A percentile compares a stretch with the other conserved stretches of the same genome.
phyloP scores from a whole-genome alignment of 2,113 vertebrate species.

The Marmota monax region DNA sequence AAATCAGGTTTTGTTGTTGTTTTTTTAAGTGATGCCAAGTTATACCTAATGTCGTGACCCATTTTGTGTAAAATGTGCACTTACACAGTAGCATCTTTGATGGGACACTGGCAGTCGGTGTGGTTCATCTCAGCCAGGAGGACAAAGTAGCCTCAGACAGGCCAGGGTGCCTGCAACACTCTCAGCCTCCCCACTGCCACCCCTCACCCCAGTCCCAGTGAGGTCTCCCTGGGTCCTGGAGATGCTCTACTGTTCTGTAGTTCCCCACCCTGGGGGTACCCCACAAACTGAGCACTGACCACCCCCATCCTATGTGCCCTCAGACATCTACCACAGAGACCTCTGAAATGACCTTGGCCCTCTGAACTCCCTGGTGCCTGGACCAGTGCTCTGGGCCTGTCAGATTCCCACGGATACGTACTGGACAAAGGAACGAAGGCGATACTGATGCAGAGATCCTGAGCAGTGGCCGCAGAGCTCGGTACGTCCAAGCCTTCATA shows the following conservation, averaged over 20 bases:
- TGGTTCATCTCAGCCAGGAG: neutral
- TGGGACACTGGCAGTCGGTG: neutral
- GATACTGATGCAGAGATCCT: neutral
- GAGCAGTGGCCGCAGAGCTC: no score
- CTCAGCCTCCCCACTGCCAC: no score
- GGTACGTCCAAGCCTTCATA: neutral
- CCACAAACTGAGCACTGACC: fast-evolving
- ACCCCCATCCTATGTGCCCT: neutral
- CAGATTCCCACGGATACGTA: neutral
- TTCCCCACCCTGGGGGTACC: neutral
- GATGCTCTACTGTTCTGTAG: fast-evolving
- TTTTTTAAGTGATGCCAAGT: neutral
- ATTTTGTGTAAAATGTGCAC: neutral
- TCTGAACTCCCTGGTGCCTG: no score
- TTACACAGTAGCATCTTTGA: neutral
- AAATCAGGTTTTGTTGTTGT: neutral
- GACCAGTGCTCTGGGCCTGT: neutral
- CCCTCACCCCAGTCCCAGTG: no score
- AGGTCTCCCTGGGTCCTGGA: no score
- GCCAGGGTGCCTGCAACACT: neutral
- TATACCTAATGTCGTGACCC: fast-evolving
- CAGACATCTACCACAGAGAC: neutral
- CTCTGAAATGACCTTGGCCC: no score
- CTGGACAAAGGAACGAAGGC: neutral
- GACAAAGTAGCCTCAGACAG: no score